Percentiles rank a stretch among this genome's conserved stretches.
Conservation (phyloP, 1,140 invertebrate genomes). For the Caerostris extrusa region DNA sequence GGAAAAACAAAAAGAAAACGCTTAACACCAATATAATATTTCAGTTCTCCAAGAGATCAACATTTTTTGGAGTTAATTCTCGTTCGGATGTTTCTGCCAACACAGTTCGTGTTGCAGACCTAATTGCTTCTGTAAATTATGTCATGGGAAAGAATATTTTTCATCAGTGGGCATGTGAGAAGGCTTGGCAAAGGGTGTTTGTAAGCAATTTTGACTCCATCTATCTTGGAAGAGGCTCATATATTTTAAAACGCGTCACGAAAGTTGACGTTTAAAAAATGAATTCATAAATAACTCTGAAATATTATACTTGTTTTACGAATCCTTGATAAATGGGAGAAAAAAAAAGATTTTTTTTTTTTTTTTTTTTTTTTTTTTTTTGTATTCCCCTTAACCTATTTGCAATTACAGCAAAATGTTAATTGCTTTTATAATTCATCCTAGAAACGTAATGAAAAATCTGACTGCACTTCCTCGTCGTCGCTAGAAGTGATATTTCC, state of each 20-base stretch:
- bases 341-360: not conserved
- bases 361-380: not conserved
- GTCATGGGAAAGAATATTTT: not conserved
- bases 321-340: not conserved
- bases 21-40: too few species aligned
- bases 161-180: constrained; percentile 3
- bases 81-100: not conserved
- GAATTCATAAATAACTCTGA: not conserved
- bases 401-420: not conserved
- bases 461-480: too few species aligned
- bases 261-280: not conserved
- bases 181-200: constrained; percentile 21
- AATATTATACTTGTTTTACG: constrained; percentile 5
- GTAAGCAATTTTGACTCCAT: constrained; percentile 5
- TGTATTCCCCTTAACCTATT: not conserved
- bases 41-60: too few species aligned
- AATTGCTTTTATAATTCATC: too few species aligned
- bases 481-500: too few species aligned
- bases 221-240: not conserved
- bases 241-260: not conserved
- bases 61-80: too few species aligned
- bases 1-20: too few species aligned
- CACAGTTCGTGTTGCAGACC: constrained; percentile 11
- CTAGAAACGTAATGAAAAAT: too few species aligned
- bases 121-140: constrained; percentile 33